These are phyloP conservation scores for Steatornis caripensis DNA, from an alignment of 2,113 vertebrate genomes.

Conservation along the genomic window DNA sequence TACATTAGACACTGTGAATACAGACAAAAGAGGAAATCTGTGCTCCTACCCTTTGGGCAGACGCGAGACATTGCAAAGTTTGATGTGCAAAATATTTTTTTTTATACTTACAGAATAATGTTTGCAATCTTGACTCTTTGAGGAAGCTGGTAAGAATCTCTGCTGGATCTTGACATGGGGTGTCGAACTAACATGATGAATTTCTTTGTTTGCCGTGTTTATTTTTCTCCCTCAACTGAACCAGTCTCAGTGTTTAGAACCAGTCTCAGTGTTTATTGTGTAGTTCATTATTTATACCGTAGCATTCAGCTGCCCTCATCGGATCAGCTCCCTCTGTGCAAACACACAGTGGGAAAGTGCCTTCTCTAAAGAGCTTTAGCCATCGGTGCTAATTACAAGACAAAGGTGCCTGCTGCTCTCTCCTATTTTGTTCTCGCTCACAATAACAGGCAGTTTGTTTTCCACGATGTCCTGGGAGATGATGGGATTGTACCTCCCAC, in stretches of 20 bases:
- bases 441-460: neutral
- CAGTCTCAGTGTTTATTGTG: slow-evolving; percentile 9
- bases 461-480: neutral
- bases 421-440: neutral
- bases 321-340: slow-evolving; percentile 22
- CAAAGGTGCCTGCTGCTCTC: slow-evolving; percentile 54
- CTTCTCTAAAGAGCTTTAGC: slow-evolving; percentile 19
- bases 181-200: neutral
- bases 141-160: neutral
- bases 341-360: slow-evolving; percentile 40
- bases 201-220: slow-evolving; percentile 23
- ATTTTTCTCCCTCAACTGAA: slow-evolving; percentile 9
- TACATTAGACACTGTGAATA: neutral
- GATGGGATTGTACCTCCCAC: neutral
- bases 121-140: neutral
- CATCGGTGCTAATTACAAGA: slow-evolving; percentile 39
- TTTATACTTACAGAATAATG: neutral
- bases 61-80: neutral
- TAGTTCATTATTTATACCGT: slow-evolving; percentile 40
- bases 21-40: neutral
- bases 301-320: slow-evolving; percentile 36
- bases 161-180: neutral
- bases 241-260: too few relatives aligned
- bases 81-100: neutral
- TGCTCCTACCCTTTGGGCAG: neutral